Evolutionary conservation across 1,140 invertebrate genomes (phyloP), one percentile per base, ranked within the genome.

Genomic region (Rhynchophorus ferrugineus): DNA sequence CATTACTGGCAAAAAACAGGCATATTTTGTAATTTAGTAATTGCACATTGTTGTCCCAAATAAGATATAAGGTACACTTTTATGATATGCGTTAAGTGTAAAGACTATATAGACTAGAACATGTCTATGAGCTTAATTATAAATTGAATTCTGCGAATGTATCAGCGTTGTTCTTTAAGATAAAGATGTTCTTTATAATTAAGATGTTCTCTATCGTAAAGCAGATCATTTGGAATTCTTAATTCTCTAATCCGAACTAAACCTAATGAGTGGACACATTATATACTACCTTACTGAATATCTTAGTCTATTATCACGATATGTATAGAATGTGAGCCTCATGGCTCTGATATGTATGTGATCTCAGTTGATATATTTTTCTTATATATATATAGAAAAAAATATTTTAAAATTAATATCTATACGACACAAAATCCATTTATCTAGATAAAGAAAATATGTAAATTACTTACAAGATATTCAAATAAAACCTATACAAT

Each of bases 281-380:
- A n/a, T n/a, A n/a, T n/a, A 19, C 37, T 8, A 3, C 5, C 43
- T 29, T 18, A 50, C 19, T 16, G 18, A 19, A 42, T n/a, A 21
- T 39, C 39, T 56, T 44, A 52, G 47, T 50, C 55, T 58, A 57
- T 41, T 62, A 61, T 62, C 63, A 63, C 63, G 56, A 58, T 61
- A 56, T 51, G 43, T 52, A 35, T 56, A 57, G 34, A 29, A 48
- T 57, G 48, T 56, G 66, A 68, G 63, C 65, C 64, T 50, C 49
- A 53, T 29, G 64, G 65, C 63, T 69, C 67, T 69, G 67, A 69
- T 69, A 69, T 69, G 67, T 68, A 65, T 69, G 66, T 55, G 67
- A 68, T 68, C 66, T 69, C 56, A 69, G 67, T 69, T 69, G 67
- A 66, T 68, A 59, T 59, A 59, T 56, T 53, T 34, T 49, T 52